phyloP scores from a whole-genome alignment of 2,888 invertebrate species.

The Imbricaverruca yamaguchii region DNA sequence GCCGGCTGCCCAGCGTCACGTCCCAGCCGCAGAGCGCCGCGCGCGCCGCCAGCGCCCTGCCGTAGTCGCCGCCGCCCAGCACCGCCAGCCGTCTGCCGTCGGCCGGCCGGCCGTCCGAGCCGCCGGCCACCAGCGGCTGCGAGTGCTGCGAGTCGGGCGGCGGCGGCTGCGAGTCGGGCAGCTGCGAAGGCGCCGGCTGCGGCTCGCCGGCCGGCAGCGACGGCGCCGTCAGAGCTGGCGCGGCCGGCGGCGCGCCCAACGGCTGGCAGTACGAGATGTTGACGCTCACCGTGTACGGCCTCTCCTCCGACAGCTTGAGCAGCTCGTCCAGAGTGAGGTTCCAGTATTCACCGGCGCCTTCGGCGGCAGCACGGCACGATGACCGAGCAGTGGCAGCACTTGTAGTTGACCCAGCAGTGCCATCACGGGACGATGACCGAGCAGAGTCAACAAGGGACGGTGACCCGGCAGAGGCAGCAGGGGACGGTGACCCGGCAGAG shows the following conservation, averaged over 20 bases:
- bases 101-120: no score
- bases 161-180: background rate
- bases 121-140: background rate
- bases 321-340: slow-evolving; percentile 5
- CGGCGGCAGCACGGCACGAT: no score
- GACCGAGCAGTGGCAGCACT: no score
- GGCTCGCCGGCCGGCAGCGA: background rate
- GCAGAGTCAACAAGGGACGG: no score
- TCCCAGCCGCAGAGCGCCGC: slow-evolving; percentile 28
- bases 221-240: slow-evolving; percentile 11
- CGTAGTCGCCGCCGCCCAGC: slow-evolving; percentile 31
- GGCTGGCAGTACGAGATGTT: background rate
- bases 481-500: no score
- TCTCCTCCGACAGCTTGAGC: background rate
- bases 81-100: slow-evolving; percentile 20
- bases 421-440: no score
- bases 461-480: no score
- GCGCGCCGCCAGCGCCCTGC: slow-evolving; percentile 28
- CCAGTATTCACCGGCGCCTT: no score
- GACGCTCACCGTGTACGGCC: background rate
- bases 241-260: background rate
- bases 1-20: slow-evolving; percentile 28
- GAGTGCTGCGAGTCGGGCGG: background rate
- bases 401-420: no score
- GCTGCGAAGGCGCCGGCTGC: background rate